Base-by-base conservation (phyloP, 2,113 vertebrate genomes). In the Brachyhypopomus occidentalis region DNA sequence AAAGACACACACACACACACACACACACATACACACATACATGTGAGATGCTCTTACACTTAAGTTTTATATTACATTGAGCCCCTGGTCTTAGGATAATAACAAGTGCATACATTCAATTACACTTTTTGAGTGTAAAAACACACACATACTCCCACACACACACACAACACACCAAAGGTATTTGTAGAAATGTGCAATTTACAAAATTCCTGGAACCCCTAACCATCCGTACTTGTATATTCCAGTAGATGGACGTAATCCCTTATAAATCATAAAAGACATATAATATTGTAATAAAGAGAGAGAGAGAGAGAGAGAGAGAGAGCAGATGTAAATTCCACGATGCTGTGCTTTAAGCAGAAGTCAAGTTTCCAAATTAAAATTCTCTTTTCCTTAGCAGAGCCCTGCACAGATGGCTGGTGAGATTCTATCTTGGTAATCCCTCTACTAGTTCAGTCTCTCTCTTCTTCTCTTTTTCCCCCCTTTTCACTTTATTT, bases 321-420 rank as follows among this genome's bases (percentile, higher is more conserved):
- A 62, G 59, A 60, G 19, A 7, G 58, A 62, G 45, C 14, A 52
- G 9, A 11, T 52, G 45, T 52, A 52, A 52, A 52, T 52, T 23
- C 20, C 67, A 41, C 19, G 25, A 74, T n/a, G 52, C 48, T 71
- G 12, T 56, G 27, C 30, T 17, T 82, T 48, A 52, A 20, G 27
- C 45, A n/a, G 6, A 30, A 48, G 55, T 59, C 70, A 73, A 58
- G 63, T 80, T 80, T 58, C 69, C 60, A 79, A 75, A 75, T 75
- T 48, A 55, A 84, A 64, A 83, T 85, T 55, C 80, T 22, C 41
- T n/a, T 27, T 64, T 72, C 81, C 84, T 79, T 78, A 82, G 71
- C 55, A 67, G 48, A 56, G 23, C 48, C 78, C 78, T 19, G 52
- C 77, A 84, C 86, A 89, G 83, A 89, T 88, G 87, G 83, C 84